Evolutionary conservation across 1,140 invertebrate genomes (phyloP).

Genomic region (Belonocnema kinseyi): DNA sequence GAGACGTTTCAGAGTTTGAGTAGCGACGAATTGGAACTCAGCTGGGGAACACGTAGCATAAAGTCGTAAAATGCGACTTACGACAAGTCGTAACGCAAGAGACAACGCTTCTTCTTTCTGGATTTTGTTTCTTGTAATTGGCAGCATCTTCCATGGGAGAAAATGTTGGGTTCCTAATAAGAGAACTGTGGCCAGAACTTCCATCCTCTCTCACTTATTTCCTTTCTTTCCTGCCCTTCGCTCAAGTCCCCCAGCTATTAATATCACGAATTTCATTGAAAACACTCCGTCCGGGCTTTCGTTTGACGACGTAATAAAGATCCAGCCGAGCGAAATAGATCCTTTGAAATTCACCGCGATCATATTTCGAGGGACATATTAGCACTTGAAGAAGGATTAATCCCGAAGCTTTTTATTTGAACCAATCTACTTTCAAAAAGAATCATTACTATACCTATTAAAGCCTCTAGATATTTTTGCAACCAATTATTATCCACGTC

Average conservation of each 20-base stretch:
- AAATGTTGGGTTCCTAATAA: slow-evolving; percentile 62
- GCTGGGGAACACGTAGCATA: slow-evolving; percentile 67
- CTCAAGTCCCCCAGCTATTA: slow-evolving; percentile 46
- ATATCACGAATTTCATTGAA: slow-evolving; percentile 66
- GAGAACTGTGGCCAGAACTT: slow-evolving; percentile 43
- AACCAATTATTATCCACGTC: background rate
- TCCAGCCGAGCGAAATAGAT: slow-evolving; percentile 41
- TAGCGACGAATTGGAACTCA: slow-evolving; percentile 58
- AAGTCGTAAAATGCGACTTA: slow-evolving; percentile 70
- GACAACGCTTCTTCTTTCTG: slow-evolving; percentile 49
- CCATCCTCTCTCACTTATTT: slow-evolving; percentile 26
- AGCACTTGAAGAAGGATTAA: slow-evolving; percentile 31
- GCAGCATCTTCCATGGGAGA: slow-evolving; percentile 55
- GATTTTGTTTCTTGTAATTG: slow-evolving; percentile 63
- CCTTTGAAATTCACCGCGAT: slow-evolving; percentile 37
- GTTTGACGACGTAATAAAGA: slow-evolving; percentile 50
- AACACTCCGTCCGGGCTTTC: slow-evolving; percentile 47
- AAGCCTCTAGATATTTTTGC: no score
- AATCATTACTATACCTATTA: background rate
- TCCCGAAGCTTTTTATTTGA: slow-evolving; percentile 13
- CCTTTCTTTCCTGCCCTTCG: slow-evolving; percentile 33
- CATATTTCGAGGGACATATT: slow-evolving; percentile 44
- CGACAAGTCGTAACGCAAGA: slow-evolving; percentile 65
- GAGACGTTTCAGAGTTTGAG: slow-evolving; percentile 39
- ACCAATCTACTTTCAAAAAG: background rate